Base-by-base conservation (phyloP, 1,140 invertebrate species). In the Drosophila elegans region DNA sequence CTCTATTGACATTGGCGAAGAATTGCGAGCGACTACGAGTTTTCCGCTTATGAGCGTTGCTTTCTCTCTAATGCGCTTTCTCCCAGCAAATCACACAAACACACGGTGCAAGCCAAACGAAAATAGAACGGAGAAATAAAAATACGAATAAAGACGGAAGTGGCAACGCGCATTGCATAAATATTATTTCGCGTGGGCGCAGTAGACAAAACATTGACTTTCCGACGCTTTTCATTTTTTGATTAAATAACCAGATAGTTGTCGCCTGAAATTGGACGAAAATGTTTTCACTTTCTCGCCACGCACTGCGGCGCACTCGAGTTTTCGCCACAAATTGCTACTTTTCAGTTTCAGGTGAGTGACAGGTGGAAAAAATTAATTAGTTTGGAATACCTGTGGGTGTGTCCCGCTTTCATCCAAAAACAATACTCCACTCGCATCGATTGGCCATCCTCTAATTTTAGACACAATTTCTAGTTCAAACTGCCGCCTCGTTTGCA, bases 241-340 rank as follows among this genome's bases (percentile, higher is more conserved):
- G 82, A 85, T 85, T 85, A 61, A 88, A 88, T 85, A 85, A 85
- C 68, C 42, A 72, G 62, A 63, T 63, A 68, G 51, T 79, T 79
- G 51, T 73, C 59, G 55, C 55, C 52, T 39, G 57, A 54, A 49
- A 54, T 69, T 64, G n/a, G 62, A 39, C 36, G 34, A 75, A 81
- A 78, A 86, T 86, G 83, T 83, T 86, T 83, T 82, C 83, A 88
- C 83, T 86, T 86, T 86, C 72, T 83, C 84, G 83, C 61, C 53
- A 86, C 83, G 84, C 83, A 89, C 80, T 76, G 67, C 74, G 83
- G 83, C 60, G 44, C 53, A 42, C 79, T 83, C 75, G 79, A 83
- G 69, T 77, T 66, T 83, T 88, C 72, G 76, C 79, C 76, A 79
- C 72, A 66, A 59, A 42, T 16, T 76, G 76, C 57, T 51, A 45